These are phyloP conservation scores for Sciurus niger DNA, from an alignment of 2,113 vertebrate species.

Conservation along the genomic window DNA sequence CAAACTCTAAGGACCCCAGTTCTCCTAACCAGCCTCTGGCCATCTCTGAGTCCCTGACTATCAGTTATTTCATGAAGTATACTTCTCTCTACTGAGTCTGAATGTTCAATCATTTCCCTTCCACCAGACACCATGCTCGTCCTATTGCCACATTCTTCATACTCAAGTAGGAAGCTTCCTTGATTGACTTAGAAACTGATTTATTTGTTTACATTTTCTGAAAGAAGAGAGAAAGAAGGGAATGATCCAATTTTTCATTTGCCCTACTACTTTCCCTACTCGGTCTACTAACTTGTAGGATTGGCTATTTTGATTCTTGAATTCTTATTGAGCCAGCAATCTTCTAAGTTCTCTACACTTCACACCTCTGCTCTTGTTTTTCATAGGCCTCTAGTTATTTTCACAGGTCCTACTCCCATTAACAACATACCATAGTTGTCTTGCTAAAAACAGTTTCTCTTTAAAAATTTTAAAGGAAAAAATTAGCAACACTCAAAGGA, in stretches of 20 bases:
- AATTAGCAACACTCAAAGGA: neutral
- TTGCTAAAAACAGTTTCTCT: constrained; percentile 38
- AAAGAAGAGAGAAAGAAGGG: neutral
- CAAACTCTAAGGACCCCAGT: neutral
- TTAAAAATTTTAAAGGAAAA: constrained; percentile 22
- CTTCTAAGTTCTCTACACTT: neutral
- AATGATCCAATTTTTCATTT: neutral
- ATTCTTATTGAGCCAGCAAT: neutral
- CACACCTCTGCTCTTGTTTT: neutral
- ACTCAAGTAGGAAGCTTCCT: neutral
- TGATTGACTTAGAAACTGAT: neutral
- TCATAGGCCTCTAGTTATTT: neutral
- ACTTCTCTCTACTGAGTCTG: neutral
- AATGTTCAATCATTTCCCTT: neutral
- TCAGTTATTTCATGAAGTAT: neutral
- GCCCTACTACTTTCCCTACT: neutral
- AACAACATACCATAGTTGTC: neutral
- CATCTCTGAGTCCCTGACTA: neutral
- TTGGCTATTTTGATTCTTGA: neutral
- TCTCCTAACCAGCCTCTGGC: neutral
- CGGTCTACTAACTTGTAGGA: neutral
- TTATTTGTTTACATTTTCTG: neutral
- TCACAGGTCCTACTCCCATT: neutral
- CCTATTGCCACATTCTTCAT: neutral
- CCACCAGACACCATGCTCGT: neutral